Evolutionary conservation across 1,140 invertebrate species (phyloP), one percentile per base, ranked within the genome.

Genomic region (Drosophila prosaltans): DNA sequence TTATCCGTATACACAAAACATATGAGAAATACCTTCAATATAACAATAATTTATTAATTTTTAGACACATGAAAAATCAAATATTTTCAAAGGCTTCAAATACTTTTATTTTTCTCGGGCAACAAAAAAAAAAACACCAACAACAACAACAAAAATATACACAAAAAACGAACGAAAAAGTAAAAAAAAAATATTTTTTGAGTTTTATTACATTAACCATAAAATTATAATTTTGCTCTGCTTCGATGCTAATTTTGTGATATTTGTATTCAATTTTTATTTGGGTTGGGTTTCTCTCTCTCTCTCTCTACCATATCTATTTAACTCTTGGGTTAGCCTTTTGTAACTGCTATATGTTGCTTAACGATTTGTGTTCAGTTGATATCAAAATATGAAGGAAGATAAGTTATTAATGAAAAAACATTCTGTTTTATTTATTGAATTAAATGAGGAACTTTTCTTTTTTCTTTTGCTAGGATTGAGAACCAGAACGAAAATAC

Each of bases 171-270:
- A 69, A 65, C 61, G 60, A 28, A 77, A 77, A 81, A 80, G 66
- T 69, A 70, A 55, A 69, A 84, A 30, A 30, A 30, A 36, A 36
- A 78, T 64, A 66, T 58, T 63, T 76, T 89, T 89, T 89, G 84
- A 89, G 80, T 88, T 88, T 88, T 89, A 89, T 88, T 89, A 72
- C 74, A 55, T 65, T 62, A 80, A 62, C 59, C 45, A 55, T 67
- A 26, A 16, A 51, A 9, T 68, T 60, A 84, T 74, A 62, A 26
- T 67, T 75, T 86, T 88, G 84, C 84, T 88, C 80, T 78, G 80
- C 84, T 78, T 88, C 74, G 77, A 80, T 88, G 84, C 84, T 88
- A 88, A 80, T 89, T 88, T 89, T 88, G 84, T 88, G 84, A 88
- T 88, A 88, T 88, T 80, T 89, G 84, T 83, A 80, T 80, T 88